Evolutionary conservation across 2,888 invertebrate genomes (phyloP).

Genomic region (Aporophyla nigra): DNA sequence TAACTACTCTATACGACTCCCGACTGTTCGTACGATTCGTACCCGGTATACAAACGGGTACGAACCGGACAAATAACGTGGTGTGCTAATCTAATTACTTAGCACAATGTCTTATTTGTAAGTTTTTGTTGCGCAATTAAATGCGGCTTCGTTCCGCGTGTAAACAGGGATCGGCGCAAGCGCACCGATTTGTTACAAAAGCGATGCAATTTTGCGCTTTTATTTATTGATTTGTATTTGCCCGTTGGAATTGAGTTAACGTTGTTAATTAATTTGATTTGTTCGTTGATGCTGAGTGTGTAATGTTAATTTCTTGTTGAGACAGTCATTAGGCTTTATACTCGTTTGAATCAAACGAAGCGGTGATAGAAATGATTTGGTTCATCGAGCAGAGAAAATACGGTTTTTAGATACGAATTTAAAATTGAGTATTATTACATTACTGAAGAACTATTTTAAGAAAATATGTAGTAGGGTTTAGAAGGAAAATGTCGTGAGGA

Average conservation of each 20-base stretch:
- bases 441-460: neutral
- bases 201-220: conserved; percentile 67
- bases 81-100: conserved; percentile 89
- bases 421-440: neutral
- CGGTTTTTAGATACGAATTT: neutral
- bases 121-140: conserved; percentile 86
- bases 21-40: conserved; percentile 40
- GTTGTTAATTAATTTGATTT: conserved; percentile 65
- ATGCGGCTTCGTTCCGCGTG: conserved; percentile 78
- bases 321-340: conserved; percentile 40
- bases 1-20: conserved; percentile 76
- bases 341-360: conserved; percentile 38
- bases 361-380: conserved; percentile 33
- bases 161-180: conserved; percentile 76
- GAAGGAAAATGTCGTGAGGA: no score
- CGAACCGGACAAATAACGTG: conserved; percentile 78
- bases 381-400: conserved; percentile 15
- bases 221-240: conserved; percentile 67
- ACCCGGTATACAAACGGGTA: conserved; percentile 46
- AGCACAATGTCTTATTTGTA: conserved; percentile 89
- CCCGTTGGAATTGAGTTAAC: conserved; percentile 60
- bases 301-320: conserved; percentile 38
- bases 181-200: conserved; percentile 77
- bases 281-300: conserved; percentile 38
- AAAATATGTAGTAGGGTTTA: neutral